Conservation (phyloP, 1,140 invertebrate species). For the Drosophila guanche region DNA sequence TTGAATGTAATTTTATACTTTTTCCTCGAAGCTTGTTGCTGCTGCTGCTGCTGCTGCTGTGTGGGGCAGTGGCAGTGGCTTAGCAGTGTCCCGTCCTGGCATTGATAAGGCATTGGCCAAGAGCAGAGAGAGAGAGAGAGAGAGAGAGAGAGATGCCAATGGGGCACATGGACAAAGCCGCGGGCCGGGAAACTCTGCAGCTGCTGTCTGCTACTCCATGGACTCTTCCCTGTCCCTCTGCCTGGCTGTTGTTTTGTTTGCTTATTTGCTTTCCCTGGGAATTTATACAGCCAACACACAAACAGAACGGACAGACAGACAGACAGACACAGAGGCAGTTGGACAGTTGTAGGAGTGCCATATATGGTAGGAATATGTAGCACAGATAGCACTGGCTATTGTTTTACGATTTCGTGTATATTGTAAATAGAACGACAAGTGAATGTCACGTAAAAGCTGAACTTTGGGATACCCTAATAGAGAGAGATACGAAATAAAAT, state of each 20-base stretch:
- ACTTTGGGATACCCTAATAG: constrained; percentile 23
- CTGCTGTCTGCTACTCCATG: constrained; percentile 35
- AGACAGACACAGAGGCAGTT: constrained; percentile 24
- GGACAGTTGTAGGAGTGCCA: constrained; percentile 44
- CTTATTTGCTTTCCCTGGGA: constrained; percentile 70
- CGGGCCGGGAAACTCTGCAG: constrained; percentile 70
- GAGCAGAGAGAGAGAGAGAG: too few relatives aligned
- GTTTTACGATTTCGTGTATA: constrained; percentile 74
- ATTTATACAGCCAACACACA: constrained; percentile 63
- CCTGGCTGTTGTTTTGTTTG: constrained; percentile 49
- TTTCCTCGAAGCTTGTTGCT: constrained; percentile 44
- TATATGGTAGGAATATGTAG: constrained; percentile 22
- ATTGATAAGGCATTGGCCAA: constrained; percentile 74
- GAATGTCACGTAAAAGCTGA: not conserved
- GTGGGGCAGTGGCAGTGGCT: not conserved
- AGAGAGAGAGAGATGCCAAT: constrained; percentile 45
- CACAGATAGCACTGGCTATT: constrained; percentile 69
- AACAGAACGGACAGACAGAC: constrained; percentile 22
- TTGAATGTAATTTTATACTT: constrained; percentile 68
- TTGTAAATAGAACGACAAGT: constrained; percentile 55
- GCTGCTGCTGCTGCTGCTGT: too few relatives aligned
- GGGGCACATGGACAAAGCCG: constrained; percentile 46
- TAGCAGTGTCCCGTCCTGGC: constrained; percentile 34
- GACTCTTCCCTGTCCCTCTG: constrained; percentile 5
- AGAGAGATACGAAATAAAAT: too few relatives aligned